Evolutionary conservation across 2,113 vertebrate species (phyloP), one percentile per base, ranked within the genome.

Genomic region (Clarias magur): DNA sequence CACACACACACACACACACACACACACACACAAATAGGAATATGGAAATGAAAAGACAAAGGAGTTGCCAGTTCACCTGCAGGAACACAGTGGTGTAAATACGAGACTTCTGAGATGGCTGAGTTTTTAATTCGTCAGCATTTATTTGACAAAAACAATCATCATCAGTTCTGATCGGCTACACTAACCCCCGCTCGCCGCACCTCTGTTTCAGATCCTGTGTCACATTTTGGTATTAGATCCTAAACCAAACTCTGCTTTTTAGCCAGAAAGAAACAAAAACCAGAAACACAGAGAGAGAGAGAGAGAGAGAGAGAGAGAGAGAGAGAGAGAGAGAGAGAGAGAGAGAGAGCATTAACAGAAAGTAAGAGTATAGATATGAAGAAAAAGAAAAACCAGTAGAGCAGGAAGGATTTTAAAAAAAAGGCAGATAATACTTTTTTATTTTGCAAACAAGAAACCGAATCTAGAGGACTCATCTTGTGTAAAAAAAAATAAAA

Each of bases 31-130:
- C 23, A 78, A 82, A 85, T 17, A 54, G 87, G 78, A 86, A 91
- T 80, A 90, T 88, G 87, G 54, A 89, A 91, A 91, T 65, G 59
- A n/a, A 27, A 23, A n/a, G 48, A 76, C 38, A 48, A 34, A 72
- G 42, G 23, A 53, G 42, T 42, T 25, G 73, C 11, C 25, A 34
- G 70, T 73, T 73, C 70, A 73, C 34, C 70, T 73, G 19, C 70
- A 73, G 38, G 4, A 38, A 73, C 34, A 21, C 2, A 2, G 23
- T 21, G 0, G 2, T 76, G 23, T 53, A 53, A 73, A 75, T 13
- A 48, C 2, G 2, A 19, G 21, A 53, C 72, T 23, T 25, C 3
- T 2, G 21, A 25, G 19, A 75, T 5, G 72, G 21, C 23, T 0
- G 10, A 48, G 21, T 76, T 76, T 48, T 53, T 48, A 27, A 25